Evolutionary conservation across 2,113 vertebrate species (phyloP), one percentile per base, ranked within the genome.

Genomic region (Pimephales promelas): DNA sequence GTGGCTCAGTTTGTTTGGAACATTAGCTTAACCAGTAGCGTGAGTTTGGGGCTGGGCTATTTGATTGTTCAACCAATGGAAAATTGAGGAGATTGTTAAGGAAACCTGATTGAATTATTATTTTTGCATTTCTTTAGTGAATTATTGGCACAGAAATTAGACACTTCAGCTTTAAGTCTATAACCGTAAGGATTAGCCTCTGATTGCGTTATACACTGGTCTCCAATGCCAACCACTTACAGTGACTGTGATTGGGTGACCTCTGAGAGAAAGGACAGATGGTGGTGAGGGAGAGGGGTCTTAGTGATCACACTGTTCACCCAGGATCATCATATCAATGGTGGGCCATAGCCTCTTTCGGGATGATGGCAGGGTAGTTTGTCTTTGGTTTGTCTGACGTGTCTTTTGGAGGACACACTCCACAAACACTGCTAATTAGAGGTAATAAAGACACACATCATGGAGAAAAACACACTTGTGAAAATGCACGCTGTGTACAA

Each of bases 181-280:
- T 59, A 77, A 47, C 18, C 59, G 66, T 47, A 74, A 74, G 57
- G 68, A 68, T n/a, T 56, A 80, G 56, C 45, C 34, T 57, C 49
- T 57, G 57, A 83, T 84, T 80, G 78, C 10, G 2, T 34, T 47
- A 66, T 66, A 68, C 78, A 5, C 26, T 34, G 79, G 64, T 70
- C 45, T 56, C 36, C 34, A 49, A 34, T 72, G 52, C 64, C 79
- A 70, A 18, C 79, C 64, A 56, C 79, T 77, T 77, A 70, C 45
- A 47, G 75, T 14, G 49, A 57, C 16, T 61, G 54, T 79, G 64
- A 57, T 79, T 61, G 52, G 36, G 45, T 84, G 83, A 84, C 83
- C 82, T 79, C 75, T 57, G 54, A 80, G 83, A 36, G 59, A 84
- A 49, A 84, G 66, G 83, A 73, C 76, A 84, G 75, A 84, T 84